phyloP scores from a whole-genome alignment of 2,888 invertebrate species.

The Caenorhabditis sp. region DNA sequence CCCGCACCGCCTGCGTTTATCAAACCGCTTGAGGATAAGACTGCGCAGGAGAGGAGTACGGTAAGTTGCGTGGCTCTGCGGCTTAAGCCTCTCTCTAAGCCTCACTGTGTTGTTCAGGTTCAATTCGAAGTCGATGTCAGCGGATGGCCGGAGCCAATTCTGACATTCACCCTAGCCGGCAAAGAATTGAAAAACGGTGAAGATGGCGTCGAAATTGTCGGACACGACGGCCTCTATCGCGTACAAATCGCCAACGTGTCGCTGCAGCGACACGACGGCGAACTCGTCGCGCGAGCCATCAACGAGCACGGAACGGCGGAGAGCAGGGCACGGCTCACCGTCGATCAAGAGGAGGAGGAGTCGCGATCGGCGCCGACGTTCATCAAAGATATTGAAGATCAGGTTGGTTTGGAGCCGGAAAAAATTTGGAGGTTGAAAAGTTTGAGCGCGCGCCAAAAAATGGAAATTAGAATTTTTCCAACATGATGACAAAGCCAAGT shows the following conservation, averaged over 20 bases:
- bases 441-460: background rate
- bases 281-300: slow-evolving; percentile 72
- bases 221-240: slow-evolving; percentile 62
- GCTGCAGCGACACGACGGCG: slow-evolving; percentile 71
- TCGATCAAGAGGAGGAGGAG: slow-evolving; percentile 61
- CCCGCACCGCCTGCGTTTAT: slow-evolving; percentile 68
- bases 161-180: slow-evolving; percentile 67
- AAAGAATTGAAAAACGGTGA: slow-evolving; percentile 58
- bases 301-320: slow-evolving; percentile 76
- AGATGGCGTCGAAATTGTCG: slow-evolving; percentile 63
- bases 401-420: slow-evolving; percentile 46
- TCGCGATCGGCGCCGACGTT: slow-evolving; percentile 67
- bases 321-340: slow-evolving; percentile 80
- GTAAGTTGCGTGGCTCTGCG: slow-evolving; percentile 5
- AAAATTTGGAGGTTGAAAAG: background rate
- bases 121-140: slow-evolving; percentile 66
- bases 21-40: slow-evolving; percentile 64
- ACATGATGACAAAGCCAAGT: no score
- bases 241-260: slow-evolving; percentile 57
- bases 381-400: slow-evolving; percentile 70
- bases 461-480: no score
- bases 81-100: background rate
- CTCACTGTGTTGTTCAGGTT: slow-evolving; percentile 13
- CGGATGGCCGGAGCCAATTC: slow-evolving; percentile 66
- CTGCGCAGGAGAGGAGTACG: slow-evolving; percentile 45